A percentile compares a stretch with the other conserved stretches of the same genome.
Conservation (phyloP, 2,113 vertebrate genomes). For the Mustelus asterias region DNA sequence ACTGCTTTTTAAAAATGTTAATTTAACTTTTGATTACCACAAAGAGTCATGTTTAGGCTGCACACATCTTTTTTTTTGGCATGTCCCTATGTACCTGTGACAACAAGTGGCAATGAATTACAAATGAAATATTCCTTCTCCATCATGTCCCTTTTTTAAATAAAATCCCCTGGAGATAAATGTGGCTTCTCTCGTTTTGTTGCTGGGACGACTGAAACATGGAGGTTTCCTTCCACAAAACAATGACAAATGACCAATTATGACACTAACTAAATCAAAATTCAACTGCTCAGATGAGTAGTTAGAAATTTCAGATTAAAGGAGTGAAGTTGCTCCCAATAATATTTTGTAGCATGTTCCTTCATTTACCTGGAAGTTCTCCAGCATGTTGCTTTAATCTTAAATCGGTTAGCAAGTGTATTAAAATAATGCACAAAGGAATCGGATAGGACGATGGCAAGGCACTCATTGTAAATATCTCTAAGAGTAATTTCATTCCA, state of each 20-base stretch:
- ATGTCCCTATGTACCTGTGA: neutral
- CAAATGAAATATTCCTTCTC: neutral
- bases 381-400: neutral
- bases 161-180: neutral
- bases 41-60: neutral
- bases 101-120: constrained; percentile 7
- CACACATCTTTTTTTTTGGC: neutral
- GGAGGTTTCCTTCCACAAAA: neutral
- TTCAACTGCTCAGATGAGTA: neutral
- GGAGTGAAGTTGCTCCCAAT: neutral
- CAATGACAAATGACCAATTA: neutral
- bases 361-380: neutral
- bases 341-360: neutral
- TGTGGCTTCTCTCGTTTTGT: neutral
- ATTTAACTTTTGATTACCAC: neutral
- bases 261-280: neutral
- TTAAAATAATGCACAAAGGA: neutral
- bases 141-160: neutral
- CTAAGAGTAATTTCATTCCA: neutral
- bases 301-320: neutral
- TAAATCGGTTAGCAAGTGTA: neutral
- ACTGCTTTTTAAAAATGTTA: neutral
- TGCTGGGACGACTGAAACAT: neutral
- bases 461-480: neutral
- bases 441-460: neutral